Evolutionary conservation across 2,797 vertebrate species (phyloP), one percentile per base, ranked within the genome.

Genomic region (Danio aesculapii): DNA sequence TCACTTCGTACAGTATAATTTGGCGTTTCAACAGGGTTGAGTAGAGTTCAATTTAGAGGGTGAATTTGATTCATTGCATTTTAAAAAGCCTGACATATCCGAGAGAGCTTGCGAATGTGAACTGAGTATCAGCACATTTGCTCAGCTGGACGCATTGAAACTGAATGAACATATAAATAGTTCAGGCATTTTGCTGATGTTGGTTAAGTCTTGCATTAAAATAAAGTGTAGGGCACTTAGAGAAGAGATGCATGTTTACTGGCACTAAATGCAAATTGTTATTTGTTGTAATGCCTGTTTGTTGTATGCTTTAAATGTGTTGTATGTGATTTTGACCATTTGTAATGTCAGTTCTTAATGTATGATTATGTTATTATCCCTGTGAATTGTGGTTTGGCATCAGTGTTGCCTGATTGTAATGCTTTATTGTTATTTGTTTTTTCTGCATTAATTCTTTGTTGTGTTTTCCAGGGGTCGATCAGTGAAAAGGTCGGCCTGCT

Each of bases 401-500:
- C 8, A 10, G 1, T 52, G 21, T 39, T 70, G 53, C 5, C 1
- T 55, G 16, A 71, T 55, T 43, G 0, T 17, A 55, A 30, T 41
- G 10, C 6, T 55, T 62, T 6, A 39, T 61, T 6, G 10, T 59
- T 30, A 30, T 30, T n/a, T 30, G 30, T 30, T 30, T 30, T 30
- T 30, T 30, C 30, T 30, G 47, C 47, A 8, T 49, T 70, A 61
- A 70, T 61, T 70, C 2, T 61, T 78, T 71, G 13, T 14, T 70
- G 43, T 78, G 70, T 76, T 6, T 77, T 43, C 4, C 89, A 98
- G 97, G 95, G 95, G 3, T 88, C 89, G 16, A 83, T 97, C 57
- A 94, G 93, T 52, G 97, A 98, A 88, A 83, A 68, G n/a, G 69
- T 81, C 0, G 97, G 96, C 58, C 75, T 95, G 55, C 74, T 94